Percentiles rank a stretch among this genome's conserved stretches.
Conservation (phyloP, 2,113 vertebrate species). For the Periophthalmodon schlosseri region DNA sequence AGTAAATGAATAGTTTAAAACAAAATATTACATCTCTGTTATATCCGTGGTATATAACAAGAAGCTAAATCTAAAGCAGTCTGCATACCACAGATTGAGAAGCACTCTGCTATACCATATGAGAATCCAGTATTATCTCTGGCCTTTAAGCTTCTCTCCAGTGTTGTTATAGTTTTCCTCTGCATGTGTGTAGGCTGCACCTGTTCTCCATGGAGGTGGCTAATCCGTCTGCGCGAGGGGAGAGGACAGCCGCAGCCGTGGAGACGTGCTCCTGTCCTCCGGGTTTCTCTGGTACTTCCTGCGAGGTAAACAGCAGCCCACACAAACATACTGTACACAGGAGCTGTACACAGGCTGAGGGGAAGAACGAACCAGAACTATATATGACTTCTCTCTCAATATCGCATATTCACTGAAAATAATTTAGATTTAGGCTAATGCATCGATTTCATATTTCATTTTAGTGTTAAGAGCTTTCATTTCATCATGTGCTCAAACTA, state of each 20-base stretch:
- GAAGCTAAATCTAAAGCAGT: too few relatives aligned
- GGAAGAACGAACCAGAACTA: background rate
- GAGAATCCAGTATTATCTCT: background rate
- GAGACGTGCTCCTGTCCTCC: slow-evolving; percentile 68
- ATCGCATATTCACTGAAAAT: too few relatives aligned
- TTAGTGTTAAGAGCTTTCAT: too few relatives aligned
- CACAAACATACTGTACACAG: background rate
- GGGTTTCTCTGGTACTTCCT: slow-evolving; percentile 69
- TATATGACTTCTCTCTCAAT: background rate
- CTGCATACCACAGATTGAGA: too few relatives aligned
- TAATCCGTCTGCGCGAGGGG: slow-evolving; percentile 45
- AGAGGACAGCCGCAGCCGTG: slow-evolving; percentile 59
- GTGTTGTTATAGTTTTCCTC: slow-evolving; percentile 9
- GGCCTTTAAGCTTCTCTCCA: background rate
- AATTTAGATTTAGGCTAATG: too few relatives aligned
- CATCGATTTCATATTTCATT: too few relatives aligned
- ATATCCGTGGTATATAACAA: too few relatives aligned
- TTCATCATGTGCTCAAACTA: too few relatives aligned
- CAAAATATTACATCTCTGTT: too few relatives aligned
- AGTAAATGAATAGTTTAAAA: too few relatives aligned
- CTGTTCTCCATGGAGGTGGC: slow-evolving; percentile 68
- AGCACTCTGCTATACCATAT: too few relatives aligned
- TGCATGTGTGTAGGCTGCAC: slow-evolving; percentile 55
- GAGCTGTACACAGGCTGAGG: background rate
- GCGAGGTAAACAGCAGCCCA: slow-evolving; percentile 60